Evolutionary conservation across 2,113 vertebrate genomes (phyloP), one percentile per base, ranked within the genome.

Genomic region (Microtus ochrogaster): DNA sequence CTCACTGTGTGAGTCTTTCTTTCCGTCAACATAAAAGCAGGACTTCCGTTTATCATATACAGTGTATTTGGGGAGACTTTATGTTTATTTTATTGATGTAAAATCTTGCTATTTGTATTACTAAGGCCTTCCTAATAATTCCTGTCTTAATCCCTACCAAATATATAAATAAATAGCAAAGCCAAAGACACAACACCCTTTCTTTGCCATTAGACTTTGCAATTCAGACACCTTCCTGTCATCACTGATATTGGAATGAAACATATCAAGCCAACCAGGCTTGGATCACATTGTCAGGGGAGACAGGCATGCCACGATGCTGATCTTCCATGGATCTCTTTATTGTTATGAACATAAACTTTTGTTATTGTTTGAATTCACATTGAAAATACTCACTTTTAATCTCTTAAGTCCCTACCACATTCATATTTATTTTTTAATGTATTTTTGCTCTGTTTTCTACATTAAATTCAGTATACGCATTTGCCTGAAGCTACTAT

Each of bases 321-420:
- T 41, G 13, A 83, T n/a, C 8, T 49, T 36, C 5, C 36, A 17
- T 10, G 3, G 66, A 7, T 65, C 1, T 85, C 3, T 82, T 63
- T n/a, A 21, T 47, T 49, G 1, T 33, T 52, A n/a, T 83, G 33
- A 14, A 16, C 14, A 5, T 17, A 28, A 39, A 81, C 21, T 5
- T n/a, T 92, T 84, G 66, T 13, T 68, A 55, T 93, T 74, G 12
- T 33, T 94, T 89, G 55, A 93, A 58, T 70, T 97, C 30, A 77
- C 3, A 0, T 41, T 2, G 1, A 91, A 3, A 77, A 9, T 0
- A 5, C 10, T 39, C 0, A 73, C 16, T 21, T 47, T 83, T 91
- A 26, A 1, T 39, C 39, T 82, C 9, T 68, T 9, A 74, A 11
- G 1, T 65, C 4, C 39, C 30, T 76, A 81, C 0, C 91, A 0